Conservation (phyloP, 2,113 vertebrate genomes). For the Gymnobelideus leadbeateri region DNA sequence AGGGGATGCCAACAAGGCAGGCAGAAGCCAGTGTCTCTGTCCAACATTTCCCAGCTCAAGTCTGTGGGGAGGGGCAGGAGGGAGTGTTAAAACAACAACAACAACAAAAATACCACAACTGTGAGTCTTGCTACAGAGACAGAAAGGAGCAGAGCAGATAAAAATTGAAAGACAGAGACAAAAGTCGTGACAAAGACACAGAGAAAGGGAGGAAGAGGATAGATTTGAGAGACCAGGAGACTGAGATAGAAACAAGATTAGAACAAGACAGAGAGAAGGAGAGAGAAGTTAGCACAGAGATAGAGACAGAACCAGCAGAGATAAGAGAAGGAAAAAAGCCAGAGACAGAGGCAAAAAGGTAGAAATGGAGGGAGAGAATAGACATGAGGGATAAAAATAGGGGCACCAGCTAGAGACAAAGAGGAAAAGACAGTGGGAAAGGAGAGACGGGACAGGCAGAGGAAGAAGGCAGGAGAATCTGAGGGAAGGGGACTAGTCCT, state of each 20-base stretch:
- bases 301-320: not conserved
- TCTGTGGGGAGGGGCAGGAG: not conserved
- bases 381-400: not conserved
- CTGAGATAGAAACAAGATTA: not conserved
- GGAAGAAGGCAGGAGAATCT: not conserved
- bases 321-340: not conserved
- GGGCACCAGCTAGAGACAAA: not conserved
- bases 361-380: not conserved
- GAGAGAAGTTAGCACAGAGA: not conserved
- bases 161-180: not conserved
- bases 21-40: not conserved
- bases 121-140: not conserved
- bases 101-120: not conserved
- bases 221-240: not conserved
- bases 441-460: not conserved
- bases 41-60: not conserved
- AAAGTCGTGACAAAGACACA: not conserved
- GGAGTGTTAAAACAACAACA: not conserved
- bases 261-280: not conserved
- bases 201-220: not conserved
- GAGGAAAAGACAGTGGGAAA: not conserved
- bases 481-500: not conserved
- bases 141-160: not conserved
- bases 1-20: not conserved
- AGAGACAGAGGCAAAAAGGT: not conserved